These are phyloP conservation scores for Chloropsis hardwickii DNA, from an alignment of 2,113 vertebrate genomes.

Conservation along the genomic window DNA sequence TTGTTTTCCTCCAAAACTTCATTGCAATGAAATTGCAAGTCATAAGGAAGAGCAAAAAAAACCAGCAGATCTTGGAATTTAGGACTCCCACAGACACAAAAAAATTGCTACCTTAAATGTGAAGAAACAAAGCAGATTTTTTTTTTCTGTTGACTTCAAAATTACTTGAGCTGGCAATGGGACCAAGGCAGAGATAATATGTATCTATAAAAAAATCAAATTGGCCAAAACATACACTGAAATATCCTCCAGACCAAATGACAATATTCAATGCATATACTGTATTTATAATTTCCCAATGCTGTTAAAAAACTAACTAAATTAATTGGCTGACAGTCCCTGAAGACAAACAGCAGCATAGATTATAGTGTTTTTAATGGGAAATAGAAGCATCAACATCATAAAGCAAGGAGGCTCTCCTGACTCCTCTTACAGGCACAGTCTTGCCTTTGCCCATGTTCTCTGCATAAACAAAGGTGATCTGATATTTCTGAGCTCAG, in stretches of 20 bases:
- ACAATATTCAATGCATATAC: not conserved
- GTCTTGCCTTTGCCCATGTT: not conserved
- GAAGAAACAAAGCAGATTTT: slow-evolving; percentile 21
- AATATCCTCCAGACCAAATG: not conserved
- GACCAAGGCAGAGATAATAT: not conserved
- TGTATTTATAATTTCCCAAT: not conserved
- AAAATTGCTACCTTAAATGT: not conserved
- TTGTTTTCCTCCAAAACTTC: not conserved
- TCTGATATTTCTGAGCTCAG: not conserved
- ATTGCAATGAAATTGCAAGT: not conserved
- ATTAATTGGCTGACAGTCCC: not conserved
- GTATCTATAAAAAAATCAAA: not conserved
- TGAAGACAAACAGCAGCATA: not conserved
- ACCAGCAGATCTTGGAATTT: not conserved
- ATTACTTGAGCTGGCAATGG: not conserved
- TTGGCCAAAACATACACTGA: not conserved
- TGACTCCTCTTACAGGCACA: not conserved
- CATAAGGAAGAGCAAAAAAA: not conserved
- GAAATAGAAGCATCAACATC: not conserved
- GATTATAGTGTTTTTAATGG: not conserved
- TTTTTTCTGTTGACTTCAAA: slow-evolving; percentile 9
- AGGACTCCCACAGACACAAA: not conserved
- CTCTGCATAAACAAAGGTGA: not conserved
- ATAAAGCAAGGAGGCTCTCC: not conserved
- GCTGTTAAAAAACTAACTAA: not conserved